Base-by-base conservation (phyloP, 1,140 invertebrate species). In the Cotesia glomerata region DNA sequence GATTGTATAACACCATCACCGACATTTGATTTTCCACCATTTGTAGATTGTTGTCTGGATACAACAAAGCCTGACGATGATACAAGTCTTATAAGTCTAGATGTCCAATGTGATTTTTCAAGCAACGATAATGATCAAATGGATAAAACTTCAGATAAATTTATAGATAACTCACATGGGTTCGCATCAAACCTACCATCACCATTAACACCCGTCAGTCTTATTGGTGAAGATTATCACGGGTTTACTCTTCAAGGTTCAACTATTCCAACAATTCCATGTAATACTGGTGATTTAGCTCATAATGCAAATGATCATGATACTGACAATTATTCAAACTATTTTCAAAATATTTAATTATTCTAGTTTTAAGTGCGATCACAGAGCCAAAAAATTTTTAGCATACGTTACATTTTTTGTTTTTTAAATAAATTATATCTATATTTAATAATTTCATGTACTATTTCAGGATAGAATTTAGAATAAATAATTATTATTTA, bases 181-280 rank as follows among this genome's bases (percentile, higher is more conserved):
- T 87, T 89, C 0, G 84, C 85, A 7, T 87, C 86, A 3, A 89
- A 90, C 78, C 83, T 93, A 64, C 91, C 92, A 1, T 90, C 91
- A 0, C 91, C 92, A 0, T 90, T 69, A 86, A 91, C 86, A 75
- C 83, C 79, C 11, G 79, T 76, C 8, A 52, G 52, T 63, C 8
- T 63, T 16, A 18, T 52, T 49, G 39, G 58, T 13, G 83, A 89
- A 18, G 87, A 90, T 77, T 92, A 92, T 81, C 88, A 91, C 58
- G 92, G 92, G 2, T 93, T 93, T 78, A 92, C 91, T 4, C 89
- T 89, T 71, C 90, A 91, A 82, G 90, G 90, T 61, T 89, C 89
- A 75, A 89, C 90, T 73, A 93, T 93, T 82, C 91, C 91, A 9
- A 92, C 90, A 32, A 93, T 93, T 79, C 92, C 92, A 5, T 93